Percentiles rank a stretch among this genome's conserved stretches.
phyloP scores from a whole-genome alignment of 2,113 vertebrate genomes.

The Aegypius monachus region DNA sequence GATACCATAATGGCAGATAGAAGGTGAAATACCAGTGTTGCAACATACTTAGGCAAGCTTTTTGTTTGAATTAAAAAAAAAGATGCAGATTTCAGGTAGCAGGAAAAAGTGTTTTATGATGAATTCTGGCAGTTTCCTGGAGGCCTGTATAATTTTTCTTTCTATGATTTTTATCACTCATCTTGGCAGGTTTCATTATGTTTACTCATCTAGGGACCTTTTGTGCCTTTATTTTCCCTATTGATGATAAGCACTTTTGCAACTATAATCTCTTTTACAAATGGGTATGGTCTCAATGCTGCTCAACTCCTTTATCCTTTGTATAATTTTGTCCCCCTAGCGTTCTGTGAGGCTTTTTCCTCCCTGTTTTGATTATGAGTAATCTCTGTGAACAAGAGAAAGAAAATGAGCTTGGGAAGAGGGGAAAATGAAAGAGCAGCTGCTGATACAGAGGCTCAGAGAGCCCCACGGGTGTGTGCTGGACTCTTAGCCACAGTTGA shows the following conservation, averaged over 20 bases:
- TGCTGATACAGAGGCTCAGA: not conserved
- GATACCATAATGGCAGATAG: not conserved
- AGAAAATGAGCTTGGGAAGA: not conserved
- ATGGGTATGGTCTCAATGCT: not conserved
- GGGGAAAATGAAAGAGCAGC: not conserved
- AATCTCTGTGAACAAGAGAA: not conserved
- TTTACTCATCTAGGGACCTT: constrained; percentile 1
- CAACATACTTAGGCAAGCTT: not conserved
- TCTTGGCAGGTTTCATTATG: constrained; percentile 1
- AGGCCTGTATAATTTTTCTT: not conserved
- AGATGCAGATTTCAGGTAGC: not conserved
- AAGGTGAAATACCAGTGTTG: not conserved
- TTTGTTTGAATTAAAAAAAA: not conserved
- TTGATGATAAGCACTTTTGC: not conserved
- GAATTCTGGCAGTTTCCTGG: not conserved
- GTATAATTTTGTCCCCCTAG: not conserved
- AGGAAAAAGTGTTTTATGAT: not conserved
- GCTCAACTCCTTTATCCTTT: not conserved
- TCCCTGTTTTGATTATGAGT: constrained; percentile 18
- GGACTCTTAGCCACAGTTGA: not conserved
- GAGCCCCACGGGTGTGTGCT: not conserved
- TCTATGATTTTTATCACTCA: not conserved
- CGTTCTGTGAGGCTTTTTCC: not conserved
- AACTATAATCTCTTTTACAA: not conserved
- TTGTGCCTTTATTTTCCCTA: not conserved